phyloP scores from a whole-genome alignment of 1,140 invertebrate species.

The Ceratina calcarata region DNA sequence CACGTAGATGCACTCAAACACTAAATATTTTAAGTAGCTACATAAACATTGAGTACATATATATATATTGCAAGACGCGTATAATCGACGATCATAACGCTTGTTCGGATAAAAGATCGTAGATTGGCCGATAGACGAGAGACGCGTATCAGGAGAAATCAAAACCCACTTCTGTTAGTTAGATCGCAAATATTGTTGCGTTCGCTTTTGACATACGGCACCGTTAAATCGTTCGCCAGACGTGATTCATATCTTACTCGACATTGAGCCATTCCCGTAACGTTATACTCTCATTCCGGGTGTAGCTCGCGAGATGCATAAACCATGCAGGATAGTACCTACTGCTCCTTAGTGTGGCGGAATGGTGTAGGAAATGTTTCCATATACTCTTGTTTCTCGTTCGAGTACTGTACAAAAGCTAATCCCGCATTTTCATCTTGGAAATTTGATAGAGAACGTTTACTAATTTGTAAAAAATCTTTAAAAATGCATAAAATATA shows the following conservation, averaged over 20 bases:
- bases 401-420: too few species aligned
- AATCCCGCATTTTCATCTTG: too few species aligned
- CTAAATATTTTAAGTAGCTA: too few species aligned
- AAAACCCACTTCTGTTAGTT: constrained; percentile 39
- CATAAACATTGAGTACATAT: too few species aligned
- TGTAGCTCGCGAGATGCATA: neutral
- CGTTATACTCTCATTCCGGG: constrained; percentile 43
- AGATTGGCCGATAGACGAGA: neutral
- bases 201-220: constrained; percentile 42
- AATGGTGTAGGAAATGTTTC: too few species aligned
- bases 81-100: neutral
- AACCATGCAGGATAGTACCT: neutral
- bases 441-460: too few species aligned
- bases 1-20: too few species aligned
- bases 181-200: constrained; percentile 44
- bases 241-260: constrained; percentile 43
- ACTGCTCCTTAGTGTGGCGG: neutral
- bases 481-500: too few species aligned
- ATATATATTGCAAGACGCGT: neutral
- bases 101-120: too few species aligned
- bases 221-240: constrained; percentile 35
- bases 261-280: constrained; percentile 45
- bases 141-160: constrained; percentile 32
- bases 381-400: too few species aligned
- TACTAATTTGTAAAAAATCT: too few species aligned